Conservation (phyloP, 2,888 invertebrate species). For the Eristalinus sepulchralis region DNA sequence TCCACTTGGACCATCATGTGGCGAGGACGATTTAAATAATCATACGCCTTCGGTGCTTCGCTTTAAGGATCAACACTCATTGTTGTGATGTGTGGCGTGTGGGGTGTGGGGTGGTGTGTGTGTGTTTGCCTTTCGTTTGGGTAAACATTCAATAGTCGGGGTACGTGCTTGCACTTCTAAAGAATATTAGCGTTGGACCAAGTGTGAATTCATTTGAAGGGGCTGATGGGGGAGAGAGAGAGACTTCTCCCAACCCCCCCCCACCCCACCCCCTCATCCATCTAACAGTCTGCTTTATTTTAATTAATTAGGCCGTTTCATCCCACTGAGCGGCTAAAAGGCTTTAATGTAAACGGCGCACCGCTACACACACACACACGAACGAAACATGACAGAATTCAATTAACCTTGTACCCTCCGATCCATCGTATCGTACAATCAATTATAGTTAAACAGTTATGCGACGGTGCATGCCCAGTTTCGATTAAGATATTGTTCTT, state of each 20-base stretch:
- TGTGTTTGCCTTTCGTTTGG: not conserved
- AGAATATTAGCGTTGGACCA: no score
- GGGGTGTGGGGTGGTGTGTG: not conserved
- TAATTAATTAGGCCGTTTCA: not conserved
- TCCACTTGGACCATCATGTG: not conserved
- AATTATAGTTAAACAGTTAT: constrained; percentile 25
- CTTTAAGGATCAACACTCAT: not conserved
- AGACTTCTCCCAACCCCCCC: no score
- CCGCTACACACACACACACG: not conserved
- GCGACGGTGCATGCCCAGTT: constrained; percentile 11
- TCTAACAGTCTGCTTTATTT: not conserved
- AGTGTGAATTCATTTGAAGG: no score
- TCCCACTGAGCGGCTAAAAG: not conserved
- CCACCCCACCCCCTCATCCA: no score
- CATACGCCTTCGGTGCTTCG: not conserved
- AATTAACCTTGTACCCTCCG: not conserved
- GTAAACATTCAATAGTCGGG: not conserved
- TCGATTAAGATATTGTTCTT: constrained; percentile 19
- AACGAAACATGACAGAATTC: not conserved
- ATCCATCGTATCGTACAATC: not conserved
- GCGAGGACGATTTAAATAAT: not conserved
- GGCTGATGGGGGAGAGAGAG: no score
- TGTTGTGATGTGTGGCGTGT: not conserved
- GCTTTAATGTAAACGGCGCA: not conserved
- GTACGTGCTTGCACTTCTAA: constrained; percentile 1